Evolutionary conservation across 2,888 invertebrate genomes (phyloP).

Genomic region (Icerya purchasi): DNA sequence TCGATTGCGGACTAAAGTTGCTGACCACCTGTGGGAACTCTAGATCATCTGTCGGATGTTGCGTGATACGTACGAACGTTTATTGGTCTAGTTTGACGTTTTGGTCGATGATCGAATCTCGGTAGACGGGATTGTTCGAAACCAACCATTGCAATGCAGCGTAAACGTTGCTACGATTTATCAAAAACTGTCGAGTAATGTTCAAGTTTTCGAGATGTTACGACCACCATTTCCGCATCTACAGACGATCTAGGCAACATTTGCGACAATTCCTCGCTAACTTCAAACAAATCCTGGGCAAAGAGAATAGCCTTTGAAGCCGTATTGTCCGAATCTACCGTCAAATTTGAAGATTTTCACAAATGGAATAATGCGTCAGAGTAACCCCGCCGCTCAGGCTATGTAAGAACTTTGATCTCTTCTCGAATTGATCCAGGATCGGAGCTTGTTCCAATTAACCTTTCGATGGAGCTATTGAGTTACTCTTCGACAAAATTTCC

Average conservation of each 20-base stretch:
- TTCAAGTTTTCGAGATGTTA: constrained; percentile 4
- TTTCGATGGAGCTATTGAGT: no score
- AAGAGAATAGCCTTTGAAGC: constrained; percentile 2
- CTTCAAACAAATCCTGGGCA: no score
- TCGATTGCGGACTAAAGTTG: no score
- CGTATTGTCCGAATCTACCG: background rate
- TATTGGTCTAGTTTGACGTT: no score
- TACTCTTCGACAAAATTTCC: no score
- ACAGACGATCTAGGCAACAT: background rate
- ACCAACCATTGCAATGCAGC: constrained; percentile 1
- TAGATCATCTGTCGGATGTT: no score
- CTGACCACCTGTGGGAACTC: no score
- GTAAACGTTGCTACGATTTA: background rate
- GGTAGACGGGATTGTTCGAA: constrained; percentile 3
- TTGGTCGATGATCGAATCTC: no score
- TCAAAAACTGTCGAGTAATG: constrained; percentile 1
- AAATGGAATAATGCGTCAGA: background rate
- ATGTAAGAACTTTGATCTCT: background rate
- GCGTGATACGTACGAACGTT: no score
- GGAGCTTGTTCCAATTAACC: no score
- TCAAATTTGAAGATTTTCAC: background rate
- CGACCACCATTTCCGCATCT: background rate
- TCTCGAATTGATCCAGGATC: background rate
- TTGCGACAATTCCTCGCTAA: background rate
- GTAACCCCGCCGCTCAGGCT: background rate